Conservation (phyloP, 2,797 vertebrate genomes). For the Uromys caudimaculatus region DNA sequence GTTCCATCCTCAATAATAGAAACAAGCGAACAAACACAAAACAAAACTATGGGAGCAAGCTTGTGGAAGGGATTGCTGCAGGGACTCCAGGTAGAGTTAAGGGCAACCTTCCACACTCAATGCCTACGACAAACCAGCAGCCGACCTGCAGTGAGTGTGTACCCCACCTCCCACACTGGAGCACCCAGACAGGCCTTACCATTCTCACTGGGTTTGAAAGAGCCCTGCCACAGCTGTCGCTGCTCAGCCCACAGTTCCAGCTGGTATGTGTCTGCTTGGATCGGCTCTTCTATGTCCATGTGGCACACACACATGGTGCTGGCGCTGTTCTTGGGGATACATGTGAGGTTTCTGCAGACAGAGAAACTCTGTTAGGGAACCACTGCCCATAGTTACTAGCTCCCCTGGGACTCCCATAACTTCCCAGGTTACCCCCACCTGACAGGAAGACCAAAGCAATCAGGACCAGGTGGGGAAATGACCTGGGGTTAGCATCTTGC, state of each 20-base stretch:
- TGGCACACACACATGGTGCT: accelerated
- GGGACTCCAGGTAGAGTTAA: neutral
- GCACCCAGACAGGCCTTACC: neutral
- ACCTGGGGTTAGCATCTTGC: neutral
- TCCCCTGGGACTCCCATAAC: neutral
- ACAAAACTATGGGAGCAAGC: neutral
- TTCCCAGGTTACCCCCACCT: neutral
- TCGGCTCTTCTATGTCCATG: accelerated
- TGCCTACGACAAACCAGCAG: neutral
- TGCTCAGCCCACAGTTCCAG: slow-evolving; percentile 49
- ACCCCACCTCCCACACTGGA: too few species aligned
- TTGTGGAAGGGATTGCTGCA: neutral
- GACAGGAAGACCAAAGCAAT: neutral
- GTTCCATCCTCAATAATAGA: neutral
- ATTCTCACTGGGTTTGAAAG: slow-evolving; percentile 18
- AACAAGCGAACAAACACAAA: neutral
- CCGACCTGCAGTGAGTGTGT: neutral
- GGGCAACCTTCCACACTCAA: neutral
- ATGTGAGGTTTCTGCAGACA: slow-evolving; percentile 55
- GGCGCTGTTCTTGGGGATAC: slow-evolving; percentile 29
- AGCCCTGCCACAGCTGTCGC: neutral
- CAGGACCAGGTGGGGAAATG: neutral
- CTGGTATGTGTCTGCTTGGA: neutral
- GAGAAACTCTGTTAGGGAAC: neutral
- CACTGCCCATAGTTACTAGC: neutral